Evolutionary conservation across 2,797 vertebrate species (phyloP), one percentile per base, ranked within the genome.

Genomic region (Melanotaenia boesemani): DNA sequence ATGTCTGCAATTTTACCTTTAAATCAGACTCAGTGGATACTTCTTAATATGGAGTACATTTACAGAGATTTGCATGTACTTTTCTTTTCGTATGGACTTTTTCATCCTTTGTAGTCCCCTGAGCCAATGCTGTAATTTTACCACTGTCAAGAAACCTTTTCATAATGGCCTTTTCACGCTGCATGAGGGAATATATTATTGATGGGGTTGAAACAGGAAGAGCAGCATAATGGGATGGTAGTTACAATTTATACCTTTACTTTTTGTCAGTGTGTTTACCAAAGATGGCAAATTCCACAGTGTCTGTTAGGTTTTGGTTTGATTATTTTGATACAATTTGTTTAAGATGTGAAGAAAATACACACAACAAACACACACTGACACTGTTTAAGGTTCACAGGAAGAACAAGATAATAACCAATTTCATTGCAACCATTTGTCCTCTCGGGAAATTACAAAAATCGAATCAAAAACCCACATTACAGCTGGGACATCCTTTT

Each of bases 401-500:
- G 65, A 28, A 32, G 20, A 68, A 41, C 28, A 44, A 79, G 30
- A 52, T 61, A 44, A 63, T 63, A 41, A 60, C 28, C 22, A 32
- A 72, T 77, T 76, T 64, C 1, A 65, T 37, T 32, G 69, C 71
- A 74, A 59, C 46, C 70, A 64, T 37, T 76, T 67, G 41, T 67
- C 34, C 46, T 77, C 66, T 32, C 24, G 72, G 67, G 56, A 69
- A 80, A 75, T 50, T 70, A 71, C 74, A 61, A 37, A 62, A 9
- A n/a, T 61, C 44, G 71, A 70, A 84, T 81, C 44, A 79, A 75
- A 75, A 80, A 67, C 41, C 52, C 52, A 72, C 48, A 67, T 10
- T 72, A 63, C 87, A 88, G 87, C 80, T 88, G 86, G 30, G 82
- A 62, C 74, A 67, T 73, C 72, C 75, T 87, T 79, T 84, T 70